A percentile compares a stretch with the other conserved stretches of the same genome.
phyloP scores from a whole-genome alignment of 2,888 invertebrate species.

The Pyralis farinalis region DNA sequence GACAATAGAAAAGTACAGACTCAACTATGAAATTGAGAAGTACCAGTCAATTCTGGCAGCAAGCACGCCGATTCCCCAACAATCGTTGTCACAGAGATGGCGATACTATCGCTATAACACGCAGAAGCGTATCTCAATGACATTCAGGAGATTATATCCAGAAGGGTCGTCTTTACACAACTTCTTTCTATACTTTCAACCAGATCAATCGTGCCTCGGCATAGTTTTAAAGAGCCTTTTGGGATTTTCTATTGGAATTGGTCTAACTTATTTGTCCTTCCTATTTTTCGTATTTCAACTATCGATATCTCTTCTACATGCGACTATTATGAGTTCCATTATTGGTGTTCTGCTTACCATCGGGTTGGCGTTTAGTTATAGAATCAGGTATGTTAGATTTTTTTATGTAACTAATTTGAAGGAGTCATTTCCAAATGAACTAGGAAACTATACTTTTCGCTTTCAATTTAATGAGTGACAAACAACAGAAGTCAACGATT shows the following conservation, averaged over 20 bases:
- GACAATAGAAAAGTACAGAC: conserved; percentile 68
- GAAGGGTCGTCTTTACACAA: conserved; percentile 56
- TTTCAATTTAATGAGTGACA: too few species aligned
- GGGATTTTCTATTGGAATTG: conserved; percentile 84
- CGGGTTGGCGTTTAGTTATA: conserved; percentile 84
- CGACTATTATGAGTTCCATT: conserved; percentile 82
- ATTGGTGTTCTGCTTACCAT: conserved; percentile 83
- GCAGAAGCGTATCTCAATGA: conserved; percentile 53
- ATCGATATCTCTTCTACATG: conserved; percentile 80
- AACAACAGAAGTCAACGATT: too few species aligned
- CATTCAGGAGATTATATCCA: conserved; percentile 52
- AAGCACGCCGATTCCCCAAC: conserved; percentile 55
- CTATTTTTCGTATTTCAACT: conserved; percentile 85
- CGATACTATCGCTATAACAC: conserved; percentile 60
- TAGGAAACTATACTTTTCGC: too few species aligned
- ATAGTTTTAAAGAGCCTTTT: conserved; percentile 82
- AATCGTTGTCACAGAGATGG: conserved; percentile 68
- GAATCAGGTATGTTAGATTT: conserved; percentile 55
- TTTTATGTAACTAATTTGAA: too few species aligned
- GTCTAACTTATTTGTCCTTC: conserved; percentile 84
- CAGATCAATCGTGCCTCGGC: conserved; percentile 76
- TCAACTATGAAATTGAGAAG: conserved; percentile 80
- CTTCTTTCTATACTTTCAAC: conserved; percentile 49
- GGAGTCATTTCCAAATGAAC: too few species aligned
- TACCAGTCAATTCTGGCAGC: conserved; percentile 70